Conservation (phyloP, 2,113 vertebrate genomes). For the Peromyscus californicus region DNA sequence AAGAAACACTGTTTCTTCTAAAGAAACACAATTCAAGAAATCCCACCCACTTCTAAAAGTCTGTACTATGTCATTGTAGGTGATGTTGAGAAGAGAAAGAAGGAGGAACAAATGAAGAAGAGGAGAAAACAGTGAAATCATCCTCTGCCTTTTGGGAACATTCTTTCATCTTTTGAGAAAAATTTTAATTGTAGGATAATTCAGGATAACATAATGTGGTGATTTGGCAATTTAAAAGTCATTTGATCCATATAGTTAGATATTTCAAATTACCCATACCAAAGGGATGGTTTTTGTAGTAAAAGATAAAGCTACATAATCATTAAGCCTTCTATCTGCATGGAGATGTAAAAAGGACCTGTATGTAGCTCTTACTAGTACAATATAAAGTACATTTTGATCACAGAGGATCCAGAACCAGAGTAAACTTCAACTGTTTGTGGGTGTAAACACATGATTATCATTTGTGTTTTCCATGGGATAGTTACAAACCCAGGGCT, state of each 20-base stretch:
- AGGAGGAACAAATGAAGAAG: too few species aligned
- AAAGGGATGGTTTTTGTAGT: slow-evolving; percentile 48
- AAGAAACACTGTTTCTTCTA: neutral
- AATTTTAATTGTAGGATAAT: slow-evolving; percentile 37
- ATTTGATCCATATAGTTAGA: slow-evolving; percentile 55
- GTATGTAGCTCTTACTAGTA: neutral
- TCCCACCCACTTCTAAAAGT: neutral
- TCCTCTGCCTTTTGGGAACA: neutral
- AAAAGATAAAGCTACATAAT: neutral
- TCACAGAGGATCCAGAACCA: neutral
- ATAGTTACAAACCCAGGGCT: slow-evolving; percentile 83
- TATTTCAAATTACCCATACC: slow-evolving; percentile 43
- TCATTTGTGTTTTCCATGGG: slow-evolving; percentile 80
- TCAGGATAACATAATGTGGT: slow-evolving; percentile 3
- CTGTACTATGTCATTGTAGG: neutral
- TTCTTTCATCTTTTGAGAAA: slow-evolving; percentile 3
- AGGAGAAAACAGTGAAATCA: neutral
- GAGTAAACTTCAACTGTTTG: slow-evolving; percentile 35
- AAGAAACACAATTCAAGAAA: slow-evolving; percentile 25
- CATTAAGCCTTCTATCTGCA: neutral
- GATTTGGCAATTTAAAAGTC: slow-evolving; percentile 57
- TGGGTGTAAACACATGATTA: neutral
- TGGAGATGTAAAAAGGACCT: slow-evolving; percentile 2
- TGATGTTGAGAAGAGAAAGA: neutral
- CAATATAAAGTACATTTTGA: slow-evolving; percentile 26